Conservation (phyloP, 2,888 invertebrate species). For the Endomychus coccineus region DNA sequence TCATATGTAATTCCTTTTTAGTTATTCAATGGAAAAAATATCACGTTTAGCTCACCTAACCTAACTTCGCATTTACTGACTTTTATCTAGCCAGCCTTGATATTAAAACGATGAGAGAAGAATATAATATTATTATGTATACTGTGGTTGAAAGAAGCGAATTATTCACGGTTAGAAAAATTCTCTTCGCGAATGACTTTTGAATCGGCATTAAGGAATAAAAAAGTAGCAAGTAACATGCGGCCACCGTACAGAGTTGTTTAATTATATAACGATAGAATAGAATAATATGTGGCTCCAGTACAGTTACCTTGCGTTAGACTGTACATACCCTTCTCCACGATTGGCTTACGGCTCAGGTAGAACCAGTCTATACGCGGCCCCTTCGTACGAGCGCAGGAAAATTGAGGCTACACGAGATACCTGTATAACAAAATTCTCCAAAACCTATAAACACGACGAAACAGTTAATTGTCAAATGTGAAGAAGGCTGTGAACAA, state of each 20-base stretch:
- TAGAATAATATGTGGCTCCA: constrained; percentile 28
- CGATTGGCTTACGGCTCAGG: constrained; percentile 36
- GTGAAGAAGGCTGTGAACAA: constrained; percentile 29
- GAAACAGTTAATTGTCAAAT: constrained; percentile 21
- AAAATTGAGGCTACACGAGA: constrained; percentile 33
- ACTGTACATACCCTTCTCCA: constrained; percentile 34
- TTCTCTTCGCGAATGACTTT: constrained; percentile 14
- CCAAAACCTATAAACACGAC: constrained; percentile 23
- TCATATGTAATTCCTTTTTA: too few species aligned
- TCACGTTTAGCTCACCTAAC: too few species aligned
- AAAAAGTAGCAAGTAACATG: constrained; percentile 26
- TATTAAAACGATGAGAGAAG: too few species aligned
- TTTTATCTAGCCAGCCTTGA: too few species aligned
- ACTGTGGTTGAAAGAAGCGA: too few species aligned
- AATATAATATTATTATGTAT: too few species aligned
- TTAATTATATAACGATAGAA: constrained; percentile 39
- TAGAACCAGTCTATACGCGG: constrained; percentile 41
- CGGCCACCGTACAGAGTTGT: constrained; percentile 29
- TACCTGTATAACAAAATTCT: constrained; percentile 28
- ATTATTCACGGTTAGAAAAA: too few species aligned
- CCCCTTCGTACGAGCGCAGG: constrained; percentile 32
- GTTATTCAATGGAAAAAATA: too few species aligned
- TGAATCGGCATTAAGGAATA: constrained; percentile 24
- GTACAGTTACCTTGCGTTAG: constrained; percentile 39
- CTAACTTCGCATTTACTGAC: too few species aligned